Percentiles rank a stretch among this genome's conserved stretches.
Evolutionary conservation across 2,113 vertebrate species (phyloP).

Genomic region (Ceratotherium simum): DNA sequence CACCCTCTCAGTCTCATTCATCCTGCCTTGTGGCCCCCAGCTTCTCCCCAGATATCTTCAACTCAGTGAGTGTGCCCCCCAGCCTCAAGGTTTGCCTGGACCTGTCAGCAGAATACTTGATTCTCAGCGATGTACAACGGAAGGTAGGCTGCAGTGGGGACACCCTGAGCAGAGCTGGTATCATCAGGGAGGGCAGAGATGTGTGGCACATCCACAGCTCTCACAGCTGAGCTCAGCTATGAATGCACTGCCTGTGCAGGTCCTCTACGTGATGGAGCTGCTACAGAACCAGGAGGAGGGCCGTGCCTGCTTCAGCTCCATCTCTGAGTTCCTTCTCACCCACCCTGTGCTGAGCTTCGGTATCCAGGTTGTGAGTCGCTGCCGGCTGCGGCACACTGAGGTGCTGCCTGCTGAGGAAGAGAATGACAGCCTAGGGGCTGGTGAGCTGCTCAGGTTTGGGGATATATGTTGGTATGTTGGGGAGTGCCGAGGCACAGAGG

Average conservation of each 20-base stretch:
- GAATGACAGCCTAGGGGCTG: conserved; percentile 91
- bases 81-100: conserved; percentile 97
- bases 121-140: conserved; percentile 97
- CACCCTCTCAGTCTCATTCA: not conserved
- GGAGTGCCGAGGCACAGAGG: not conserved
- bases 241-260: conserved; percentile 84
- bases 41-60: conserved; percentile 96
- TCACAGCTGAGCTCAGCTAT: not conserved
- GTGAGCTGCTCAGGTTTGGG: conserved; percentile 81
- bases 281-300: conserved; percentile 96
- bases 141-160: conserved; percentile 89
- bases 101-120: conserved; percentile 95
- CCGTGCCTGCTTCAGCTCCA: conserved; percentile 95
- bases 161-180: not conserved
- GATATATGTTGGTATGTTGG: not conserved
- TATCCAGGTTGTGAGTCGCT: conserved; percentile 94
- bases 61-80: conserved; percentile 91
- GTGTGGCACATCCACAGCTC: not conserved
- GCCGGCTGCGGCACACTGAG: conserved; percentile 93
- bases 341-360: conserved; percentile 98
- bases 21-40: conserved; percentile 81
- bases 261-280: conserved; percentile 98
- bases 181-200: too few species aligned
- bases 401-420: conserved; percentile 97
- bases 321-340: conserved; percentile 98